Evolutionary conservation across 2,797 vertebrate species (phyloP).

Genomic region (Ceryle rudis): DNA sequence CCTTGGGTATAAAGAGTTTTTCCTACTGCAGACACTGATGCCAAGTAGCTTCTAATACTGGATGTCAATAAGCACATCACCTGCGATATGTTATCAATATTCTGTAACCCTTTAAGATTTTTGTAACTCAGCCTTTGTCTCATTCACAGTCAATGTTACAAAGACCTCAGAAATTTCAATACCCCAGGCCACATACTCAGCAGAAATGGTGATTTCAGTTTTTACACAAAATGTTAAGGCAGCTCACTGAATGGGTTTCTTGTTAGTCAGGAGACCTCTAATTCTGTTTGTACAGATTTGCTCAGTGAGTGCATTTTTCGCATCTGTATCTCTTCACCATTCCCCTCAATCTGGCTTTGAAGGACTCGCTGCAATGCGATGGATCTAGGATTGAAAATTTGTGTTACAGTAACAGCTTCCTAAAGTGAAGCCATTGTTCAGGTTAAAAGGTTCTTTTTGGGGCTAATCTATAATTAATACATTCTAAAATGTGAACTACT

Average conservation of each 20-base stretch:
- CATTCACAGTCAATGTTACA: neutral
- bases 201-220: neutral
- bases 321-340: neutral
- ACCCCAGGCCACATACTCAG: neutral
- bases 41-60: neutral
- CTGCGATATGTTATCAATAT: neutral
- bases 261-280: neutral
- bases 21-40: neutral
- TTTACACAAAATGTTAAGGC: neutral
- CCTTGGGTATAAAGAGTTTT: neutral
- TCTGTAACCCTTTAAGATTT: neutral
- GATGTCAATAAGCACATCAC: neutral
- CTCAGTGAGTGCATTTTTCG: neutral
- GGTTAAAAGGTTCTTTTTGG: neutral
- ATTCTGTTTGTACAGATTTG: neutral
- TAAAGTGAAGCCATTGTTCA: neutral
- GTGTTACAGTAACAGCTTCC: neutral
- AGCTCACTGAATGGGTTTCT: neutral
- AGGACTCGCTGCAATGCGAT: rapidly evolving
- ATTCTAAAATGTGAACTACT: neutral
- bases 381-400: neutral
- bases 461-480: neutral
- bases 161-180: neutral
- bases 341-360: neutral
- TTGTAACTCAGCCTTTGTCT: neutral